Evolutionary conservation across 2,888 invertebrate species (phyloP).

Genomic region (Andrena chrysosceles): DNA sequence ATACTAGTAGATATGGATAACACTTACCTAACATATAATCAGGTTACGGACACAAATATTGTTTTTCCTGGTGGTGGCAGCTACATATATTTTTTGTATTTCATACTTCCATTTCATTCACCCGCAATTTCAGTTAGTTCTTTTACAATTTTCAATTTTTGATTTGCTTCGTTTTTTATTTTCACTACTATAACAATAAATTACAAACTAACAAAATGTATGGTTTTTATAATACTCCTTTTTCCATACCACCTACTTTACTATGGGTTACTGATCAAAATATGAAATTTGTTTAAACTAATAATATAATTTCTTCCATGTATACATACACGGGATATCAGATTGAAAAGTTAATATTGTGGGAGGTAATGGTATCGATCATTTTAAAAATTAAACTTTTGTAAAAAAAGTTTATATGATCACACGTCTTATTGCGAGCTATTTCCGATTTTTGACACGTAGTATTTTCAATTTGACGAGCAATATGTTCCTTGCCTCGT

Average conservation of each 20-base stretch:
- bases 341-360: too few species aligned
- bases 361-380: too few species aligned
- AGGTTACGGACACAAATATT: constrained; percentile 58
- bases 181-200: constrained; percentile 2
- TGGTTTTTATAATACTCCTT: background rate
- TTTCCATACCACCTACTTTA: constrained; percentile 71
- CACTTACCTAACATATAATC: constrained; percentile 40
- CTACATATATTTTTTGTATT: constrained; percentile 49
- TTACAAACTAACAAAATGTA: constrained; percentile 22
- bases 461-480: too few species aligned
- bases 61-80: constrained; percentile 68
- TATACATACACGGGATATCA: background rate
- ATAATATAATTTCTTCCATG: background rate
- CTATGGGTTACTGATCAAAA: constrained; percentile 28
- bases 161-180: constrained; percentile 3
- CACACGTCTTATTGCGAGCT: too few species aligned
- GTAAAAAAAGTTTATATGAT: too few species aligned
- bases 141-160: constrained; percentile 22
- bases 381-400: too few species aligned
- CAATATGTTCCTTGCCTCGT: too few species aligned
- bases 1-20: constrained; percentile 43
- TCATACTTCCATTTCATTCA: constrained; percentile 51
- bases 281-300: constrained; percentile 7
- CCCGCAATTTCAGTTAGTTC: constrained; percentile 76
- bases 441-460: too few species aligned